Percentiles rank a stretch among this genome's conserved stretches.
These are phyloP conservation scores for Antechinus flavipes DNA, from an alignment of 2,113 vertebrate species.

Conservation along the genomic window DNA sequence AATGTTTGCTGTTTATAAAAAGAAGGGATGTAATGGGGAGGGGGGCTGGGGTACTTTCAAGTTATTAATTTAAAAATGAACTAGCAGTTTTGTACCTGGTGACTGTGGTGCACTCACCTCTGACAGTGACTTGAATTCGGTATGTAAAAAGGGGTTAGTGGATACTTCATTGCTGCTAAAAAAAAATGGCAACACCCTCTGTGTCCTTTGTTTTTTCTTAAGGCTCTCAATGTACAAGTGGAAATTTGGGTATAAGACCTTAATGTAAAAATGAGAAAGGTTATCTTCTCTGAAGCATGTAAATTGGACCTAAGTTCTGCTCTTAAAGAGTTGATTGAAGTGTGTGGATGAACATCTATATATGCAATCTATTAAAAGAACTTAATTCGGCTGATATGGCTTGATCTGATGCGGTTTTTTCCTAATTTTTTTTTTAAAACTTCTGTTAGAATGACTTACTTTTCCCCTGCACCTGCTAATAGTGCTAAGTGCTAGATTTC, in stretches of 20 bases:
- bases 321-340: conserved; percentile 92
- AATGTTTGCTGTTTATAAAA: conserved; percentile 97
- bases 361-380: conserved; percentile 93
- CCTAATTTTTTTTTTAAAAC: conserved; percentile 64
- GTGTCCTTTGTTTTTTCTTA: conserved; percentile 88
- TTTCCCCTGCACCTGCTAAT: conserved; percentile 65
- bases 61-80: conserved; percentile 89
- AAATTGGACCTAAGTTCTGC: conserved; percentile 91
- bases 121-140: conserved; percentile 94
- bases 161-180: conserved; percentile 90
- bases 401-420: conserved; percentile 75
- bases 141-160: conserved; percentile 90
- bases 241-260: conserved; percentile 88
- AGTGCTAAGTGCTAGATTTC: conserved; percentile 71
- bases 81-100: conserved; percentile 90
- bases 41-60: conserved; percentile 83
- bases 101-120: conserved; percentile 91
- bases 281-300: conserved; percentile 91
- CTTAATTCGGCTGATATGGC: conserved; percentile 83
- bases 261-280: conserved; percentile 90
- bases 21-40: conserved; percentile 89
- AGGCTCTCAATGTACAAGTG: conserved; percentile 91
- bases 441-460: conserved; percentile 51
- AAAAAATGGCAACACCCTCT: conserved; percentile 88
- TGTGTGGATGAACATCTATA: conserved; percentile 93